These are phyloP conservation scores for Melitaea athalia DNA, from an alignment of 2,888 invertebrate species.

Conservation along the genomic window DNA sequence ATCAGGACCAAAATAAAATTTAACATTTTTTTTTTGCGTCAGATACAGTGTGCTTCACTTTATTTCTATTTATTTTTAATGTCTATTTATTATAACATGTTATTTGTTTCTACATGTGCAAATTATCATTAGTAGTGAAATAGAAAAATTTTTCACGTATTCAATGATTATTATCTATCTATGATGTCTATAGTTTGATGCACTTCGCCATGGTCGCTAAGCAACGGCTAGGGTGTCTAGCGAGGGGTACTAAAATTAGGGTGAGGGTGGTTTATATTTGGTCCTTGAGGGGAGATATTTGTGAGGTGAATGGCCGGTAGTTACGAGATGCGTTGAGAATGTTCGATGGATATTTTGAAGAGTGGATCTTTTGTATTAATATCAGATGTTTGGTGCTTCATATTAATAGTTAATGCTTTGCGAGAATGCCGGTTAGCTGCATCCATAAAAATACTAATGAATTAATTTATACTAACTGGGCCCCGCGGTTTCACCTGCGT, in stretches of 20 bases:
- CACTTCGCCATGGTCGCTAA: slow-evolving; percentile 61
- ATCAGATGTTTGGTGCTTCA: background rate
- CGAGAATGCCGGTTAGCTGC: background rate
- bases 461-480: background rate
- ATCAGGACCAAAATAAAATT: too few relatives aligned
- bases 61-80: too few relatives aligned
- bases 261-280: slow-evolving; percentile 75
- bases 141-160: background rate
- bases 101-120: background rate
- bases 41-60: too few relatives aligned
- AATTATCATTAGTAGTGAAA: background rate
- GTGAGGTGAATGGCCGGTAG: slow-evolving; percentile 75
- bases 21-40: too few relatives aligned
- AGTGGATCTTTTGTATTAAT: slow-evolving; percentile 9
- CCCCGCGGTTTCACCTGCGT: too few relatives aligned
- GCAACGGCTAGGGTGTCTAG: slow-evolving; percentile 61
- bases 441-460: background rate
- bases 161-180: slow-evolving; percentile 4
- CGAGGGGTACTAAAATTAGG: slow-evolving; percentile 71
- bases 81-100: too few relatives aligned
- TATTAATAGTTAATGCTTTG: too few relatives aligned
- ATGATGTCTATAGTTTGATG: slow-evolving; percentile 42
- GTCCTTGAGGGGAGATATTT: slow-evolving; percentile 70
- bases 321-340: slow-evolving; percentile 38
- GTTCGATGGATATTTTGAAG: slow-evolving; percentile 34